Base-by-base conservation (phyloP, 1,140 invertebrate species). In the Zaprionus taronus region DNA sequence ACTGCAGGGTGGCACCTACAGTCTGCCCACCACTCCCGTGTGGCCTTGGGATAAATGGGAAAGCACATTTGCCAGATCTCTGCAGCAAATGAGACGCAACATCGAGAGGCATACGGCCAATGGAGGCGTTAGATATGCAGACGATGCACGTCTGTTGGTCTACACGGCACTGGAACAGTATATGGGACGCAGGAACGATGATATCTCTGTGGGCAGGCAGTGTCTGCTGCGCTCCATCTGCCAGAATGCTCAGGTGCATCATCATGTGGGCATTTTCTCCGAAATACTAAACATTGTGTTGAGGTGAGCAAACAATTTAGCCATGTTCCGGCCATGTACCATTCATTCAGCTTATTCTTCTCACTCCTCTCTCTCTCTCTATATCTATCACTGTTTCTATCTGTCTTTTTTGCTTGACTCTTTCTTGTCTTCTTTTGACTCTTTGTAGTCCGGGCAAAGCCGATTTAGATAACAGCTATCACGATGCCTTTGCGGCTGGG, bases 21-120 rank as follows among this genome's bases (percentile, higher is more conserved):
- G 20, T 6, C 34, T 92, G 55, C 91, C 91, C 11, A 86, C 80
- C 0, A 72, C 65, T 2, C 91, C 91, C 6, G 72, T 82, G 24
- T 92, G 91, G 77, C 84, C 90, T 0, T 92, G 91, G 91, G 84
- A 92, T 22, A 92, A 92, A 51, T 92, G 91, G 91, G 90, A 92
- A 44, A 53, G 34, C 22, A 91, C 70, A 1, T 92, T 92, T 56
- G 91, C 87, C 12, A 60, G 91, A 26, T 91, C 90, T 41, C 60
- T 91, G 44, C 60, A 53, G 22, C 72, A 85, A 31, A 82, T 91
- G 78, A 58, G 53, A 17, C 56, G 60, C 36, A 79, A 85, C 38
- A 84, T 91, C 17, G 81, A 91, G 51, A 24, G 66, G 26, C 83
- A 79, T 47, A 66, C 58, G 47, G 90, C 85, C 9, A 64, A 9